Base-by-base conservation (phyloP, 2,113 vertebrate genomes). In the Neopipo cinnamomea region DNA sequence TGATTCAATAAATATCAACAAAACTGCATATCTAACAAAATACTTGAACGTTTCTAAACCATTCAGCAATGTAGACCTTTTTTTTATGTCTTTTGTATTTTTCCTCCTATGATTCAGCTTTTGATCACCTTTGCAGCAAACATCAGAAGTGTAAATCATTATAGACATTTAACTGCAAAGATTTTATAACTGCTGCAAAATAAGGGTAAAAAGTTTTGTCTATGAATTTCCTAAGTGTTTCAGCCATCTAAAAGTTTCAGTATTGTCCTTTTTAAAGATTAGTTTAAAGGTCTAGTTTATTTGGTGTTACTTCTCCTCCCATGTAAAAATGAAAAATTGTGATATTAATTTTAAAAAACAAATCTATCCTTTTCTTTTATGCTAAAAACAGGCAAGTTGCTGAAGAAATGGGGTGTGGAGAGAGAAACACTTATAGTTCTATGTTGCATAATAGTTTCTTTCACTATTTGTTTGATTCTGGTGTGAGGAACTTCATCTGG, bases 121-220 rank as follows among this genome's bases (percentile, higher is more conserved):
- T 85, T 94, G 28, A 55, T 62, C 62, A 77, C 30, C 42, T 91
- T 94, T 89, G 74, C 35, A 86, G 53, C 31, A 44, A 13, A 23
- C 70, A 66, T 33, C 47, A 56, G 68, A 93, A 46, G 23, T 94
- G 85, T 81, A 95, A 85, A 72, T 65, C 67, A 62, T 92, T 82
- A 59, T 3, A 74, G 55, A 93, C 41, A 79, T 94, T 91, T 80
- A 96, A 88, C 52, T 65, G 63, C 13, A 12, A 87, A 47, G 41
- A 83, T 81, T 97, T 97, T 96, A 93, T 39, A 70, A 22, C 18
- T 93, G 23, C 44, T 93, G 61, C n/a, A 92, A 82, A 86, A 68
- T 65, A 75, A 93, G 14, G 4, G 5, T 70, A 83, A 84, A 85
- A 92, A 56, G 61, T 82, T 94, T 95, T 90, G 91, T 82, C 44